Base-by-base conservation (phyloP, 2,888 invertebrate species). In the Lasioglossum figueresi region DNA sequence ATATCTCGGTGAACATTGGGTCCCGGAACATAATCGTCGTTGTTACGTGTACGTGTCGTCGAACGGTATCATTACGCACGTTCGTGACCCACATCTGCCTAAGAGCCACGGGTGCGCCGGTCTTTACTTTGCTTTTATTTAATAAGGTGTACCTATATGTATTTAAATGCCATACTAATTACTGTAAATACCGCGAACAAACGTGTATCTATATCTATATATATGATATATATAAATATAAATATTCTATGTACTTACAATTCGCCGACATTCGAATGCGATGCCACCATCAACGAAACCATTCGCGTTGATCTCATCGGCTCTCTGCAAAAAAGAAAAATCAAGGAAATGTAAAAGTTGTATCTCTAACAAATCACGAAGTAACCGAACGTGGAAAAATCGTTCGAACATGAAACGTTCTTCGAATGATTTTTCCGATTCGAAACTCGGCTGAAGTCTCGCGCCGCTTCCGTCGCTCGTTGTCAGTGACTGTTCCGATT, bases 161-260 rank as follows among this genome's bases (percentile, higher is more conserved):
- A 93, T 93, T 93, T 93, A 93, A 92, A 93, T 91, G 90, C 91
- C 91, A 92, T 91, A 92, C 89, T 92, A 89, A 93, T 93, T 90
- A 91, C 87, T 93, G 93, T 93, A 93, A 91, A 93, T 93, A 93
- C 79, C 85, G 88, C 89, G 90, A 89, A 90, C 82, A 89, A 89
- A 90, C 77, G 85, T 90, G 87, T 89, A 88, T 90, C 87, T 91
- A 90, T 86, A 90, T 83, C 81, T 79, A 85, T 85, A 87, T 81
- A 82, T 75, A 85, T 71, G 40, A 80, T 77, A 87, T 77, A 83
- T 76, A 81, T 80, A 87, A 48, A 87, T 85, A 89, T 81, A 83
- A 81, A 82, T 88, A 89, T 88, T 83, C 84, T 88, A 88, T 88
- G 82, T 76, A 84, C 78, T 85, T 86, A 82, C 31, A 31, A 86